Evolutionary conservation across 2,888 invertebrate genomes (phyloP), one percentile per base, ranked within the genome.

Genomic region (Melinaea marsaeus): DNA sequence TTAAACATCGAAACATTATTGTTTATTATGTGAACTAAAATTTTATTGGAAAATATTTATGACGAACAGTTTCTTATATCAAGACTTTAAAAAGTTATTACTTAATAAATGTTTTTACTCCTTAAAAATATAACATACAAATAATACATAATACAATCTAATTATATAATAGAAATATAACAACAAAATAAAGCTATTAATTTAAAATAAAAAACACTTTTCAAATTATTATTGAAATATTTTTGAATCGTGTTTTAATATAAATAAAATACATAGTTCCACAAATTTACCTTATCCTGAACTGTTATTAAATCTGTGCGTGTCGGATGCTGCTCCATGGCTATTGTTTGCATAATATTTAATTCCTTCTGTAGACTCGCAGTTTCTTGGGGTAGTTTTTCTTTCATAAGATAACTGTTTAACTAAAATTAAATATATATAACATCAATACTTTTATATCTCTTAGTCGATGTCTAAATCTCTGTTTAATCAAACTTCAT

Each of bases 351-450:
- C 79, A 96, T 89, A 66, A 95, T 94, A 66, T 92, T 92, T 47
- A 95, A 89, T 73, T 94, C 94, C 72, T 93, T 93, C 76, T 93
- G 93, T 60, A 93, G 86, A 11, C 86, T 83, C 2, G 89, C 83
- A 55, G 94, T 88, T 81, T 97, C 97, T 72, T 94, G 93, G 0
- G 96, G 96, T 60, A 97, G 80, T 78, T 96, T 95, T 75, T 96
- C 96, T 68, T 94, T 94, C 0, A 94, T 94, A 66, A 97, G 91
- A 81, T 95, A 96, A 65, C 90, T 92, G 77, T 95, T 95, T 48
- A 95, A 92, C 84, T 91, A 71, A 61, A 80, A 80, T 46, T 69
- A 63, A 42, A 37, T 1, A 51, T 13, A 45, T 13, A 11, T n/a
- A 45, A 32, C 32, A 54, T 11, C 62, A 69, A 70, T 65, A 61